Evolutionary conservation across 2,113 vertebrate species (phyloP), one percentile per base, ranked within the genome.

Genomic region (Aplodontia rufa): DNA sequence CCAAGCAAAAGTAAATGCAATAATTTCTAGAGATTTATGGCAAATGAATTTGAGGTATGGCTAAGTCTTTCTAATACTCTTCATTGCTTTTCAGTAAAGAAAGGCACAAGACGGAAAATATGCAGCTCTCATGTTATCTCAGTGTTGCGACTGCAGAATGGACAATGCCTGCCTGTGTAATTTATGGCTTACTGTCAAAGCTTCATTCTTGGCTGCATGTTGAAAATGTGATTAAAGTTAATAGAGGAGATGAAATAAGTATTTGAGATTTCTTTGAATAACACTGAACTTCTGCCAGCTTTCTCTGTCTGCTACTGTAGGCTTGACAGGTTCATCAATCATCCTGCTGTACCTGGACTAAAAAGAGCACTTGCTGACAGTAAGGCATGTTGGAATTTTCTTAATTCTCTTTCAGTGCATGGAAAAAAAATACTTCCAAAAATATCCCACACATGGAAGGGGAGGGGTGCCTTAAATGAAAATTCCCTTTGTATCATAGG

Each of bases 211-310:
- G 98, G 98, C 98, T 99, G 97, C 95, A 92, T 98, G 97, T 98
- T 99, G 98, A 98, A 99, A 99, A 97, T 97, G 97, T 98, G 98
- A 98, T 99, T 99, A 97, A 99, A 99, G 98, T 98, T 96, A 97
- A 97, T 90, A 96, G 98, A 98, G 87, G 97, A 98, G 98, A 98
- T 98, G 98, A 96, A 99, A 98, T 98, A 98, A 99, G 98, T 98
- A 99, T 99, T 98, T 98, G 96, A 98, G 97, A 98, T 98, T 98
- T 97, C 98, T 98, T 99, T 98, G 98, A 98, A 93, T 97, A 98
- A 98, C 97, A 98, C 97, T 97, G 98, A 98, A 97, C 96, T 96
- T 97, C 95, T 98, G 98, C 98, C 98, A 98, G 97, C 97, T 97
- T 98, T 98, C 97, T 98, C 97, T 98, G 91, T 98, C 98, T 22